Conservation (phyloP, 53 echinoderm and acorn worm genomes). For the Actinopyga echinites region DNA sequence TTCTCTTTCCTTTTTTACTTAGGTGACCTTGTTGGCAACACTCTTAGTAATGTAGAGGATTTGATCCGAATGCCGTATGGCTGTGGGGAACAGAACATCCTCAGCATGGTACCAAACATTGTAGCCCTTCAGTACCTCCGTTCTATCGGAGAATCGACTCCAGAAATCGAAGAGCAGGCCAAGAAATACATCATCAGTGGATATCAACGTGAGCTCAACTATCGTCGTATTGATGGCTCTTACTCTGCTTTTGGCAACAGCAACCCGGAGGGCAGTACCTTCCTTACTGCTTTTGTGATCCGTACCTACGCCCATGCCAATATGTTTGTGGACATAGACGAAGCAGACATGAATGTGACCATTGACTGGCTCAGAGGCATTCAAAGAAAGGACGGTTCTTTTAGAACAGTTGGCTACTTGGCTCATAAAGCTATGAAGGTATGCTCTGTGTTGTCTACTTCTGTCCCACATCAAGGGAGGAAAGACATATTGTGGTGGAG, state of each 20-base stretch:
- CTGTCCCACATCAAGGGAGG: not conserved
- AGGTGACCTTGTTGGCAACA: constrained; percentile 90
- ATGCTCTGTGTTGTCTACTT: not conserved
- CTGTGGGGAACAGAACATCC: constrained; percentile 92
- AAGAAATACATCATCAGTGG: constrained; percentile 72
- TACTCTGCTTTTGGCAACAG: constrained; percentile 81
- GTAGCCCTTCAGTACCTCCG: constrained; percentile 77
- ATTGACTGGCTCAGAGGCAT: constrained; percentile 71
- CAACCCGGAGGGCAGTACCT: constrained; percentile 71
- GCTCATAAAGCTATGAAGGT: constrained; percentile 91
- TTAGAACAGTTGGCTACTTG: constrained; percentile 74
- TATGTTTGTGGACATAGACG: constrained; percentile 74
- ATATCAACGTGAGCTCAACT: constrained; percentile 90
- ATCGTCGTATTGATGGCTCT: constrained; percentile 76
- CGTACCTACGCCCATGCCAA: constrained; percentile 81
- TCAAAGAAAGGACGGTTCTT: constrained; percentile 74
- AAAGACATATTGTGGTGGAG: no score
- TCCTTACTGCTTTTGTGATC: constrained; percentile 83
- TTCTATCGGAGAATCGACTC: constrained; percentile 65
- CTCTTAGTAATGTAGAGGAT: constrained; percentile 73
- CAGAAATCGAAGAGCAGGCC: constrained; percentile 53
- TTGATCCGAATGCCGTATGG: constrained; percentile 81
- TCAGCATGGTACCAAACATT: constrained; percentile 84
- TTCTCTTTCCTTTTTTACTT: not conserved
- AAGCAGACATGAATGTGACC: constrained; percentile 76